These are phyloP conservation scores for Salticus scenicus DNA, from an alignment of 2,888 invertebrate species.

Conservation along the genomic window DNA sequence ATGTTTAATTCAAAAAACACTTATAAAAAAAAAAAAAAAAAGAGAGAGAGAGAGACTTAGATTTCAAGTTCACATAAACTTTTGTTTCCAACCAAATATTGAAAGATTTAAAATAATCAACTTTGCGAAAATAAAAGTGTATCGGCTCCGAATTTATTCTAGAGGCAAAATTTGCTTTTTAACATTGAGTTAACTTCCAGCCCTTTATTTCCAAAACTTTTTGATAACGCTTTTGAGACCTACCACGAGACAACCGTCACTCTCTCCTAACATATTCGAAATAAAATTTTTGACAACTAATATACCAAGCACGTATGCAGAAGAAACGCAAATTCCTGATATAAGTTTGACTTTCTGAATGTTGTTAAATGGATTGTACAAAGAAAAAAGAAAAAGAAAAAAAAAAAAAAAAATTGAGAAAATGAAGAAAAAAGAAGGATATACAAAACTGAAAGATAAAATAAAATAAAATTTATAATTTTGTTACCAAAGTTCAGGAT, in stretches of 20 bases:
- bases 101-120: background rate
- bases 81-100: too few relatives aligned
- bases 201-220: too few relatives aligned
- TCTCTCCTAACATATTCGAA: background rate
- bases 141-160: background rate
- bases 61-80: too few relatives aligned
- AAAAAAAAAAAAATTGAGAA: background rate
- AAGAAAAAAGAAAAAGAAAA: background rate
- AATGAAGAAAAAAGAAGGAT: background rate
- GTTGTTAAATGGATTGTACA: conserved; percentile 14
- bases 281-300: conserved; percentile 3
- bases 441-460: background rate
- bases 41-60: too few relatives aligned
- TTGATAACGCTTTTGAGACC: too few relatives aligned
- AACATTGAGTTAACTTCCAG: too few relatives aligned
- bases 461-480: background rate
- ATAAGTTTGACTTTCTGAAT: conserved; percentile 9
- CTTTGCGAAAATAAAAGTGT: background rate
- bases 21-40: too few relatives aligned
- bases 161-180: too few relatives aligned
- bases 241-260: background rate
- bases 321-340: conserved; percentile 7
- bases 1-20: too few relatives aligned
- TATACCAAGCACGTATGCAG: background rate
- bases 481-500: background rate